A percentile compares a stretch with the other conserved stretches of the same genome.
These are phyloP conservation scores for Ecliptopera silaceata DNA, from an alignment of 2,888 invertebrate genomes.

Conservation along the genomic window DNA sequence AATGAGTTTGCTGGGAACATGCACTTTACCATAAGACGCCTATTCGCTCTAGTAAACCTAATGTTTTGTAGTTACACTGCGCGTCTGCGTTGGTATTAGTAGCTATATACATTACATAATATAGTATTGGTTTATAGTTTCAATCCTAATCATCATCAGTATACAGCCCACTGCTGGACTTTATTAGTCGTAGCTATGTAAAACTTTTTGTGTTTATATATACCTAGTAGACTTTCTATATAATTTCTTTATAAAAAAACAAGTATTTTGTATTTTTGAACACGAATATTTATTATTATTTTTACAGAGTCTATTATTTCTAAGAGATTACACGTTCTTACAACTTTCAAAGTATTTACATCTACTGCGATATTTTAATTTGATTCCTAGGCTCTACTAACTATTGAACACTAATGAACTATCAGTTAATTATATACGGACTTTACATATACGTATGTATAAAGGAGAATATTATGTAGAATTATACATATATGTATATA, in stretches of 20 bases:
- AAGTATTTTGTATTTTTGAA: constrained; percentile 15
- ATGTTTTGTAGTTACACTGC: no score
- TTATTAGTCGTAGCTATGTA: no score
- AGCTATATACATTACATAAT: no score
- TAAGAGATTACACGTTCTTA: constrained; percentile 20
- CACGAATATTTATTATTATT: constrained; percentile 26
- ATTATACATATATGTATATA: background rate
- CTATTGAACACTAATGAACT: constrained; percentile 27
- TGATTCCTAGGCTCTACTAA: constrained; percentile 5
- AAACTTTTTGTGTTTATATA: no score
- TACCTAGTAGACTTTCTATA: no score
- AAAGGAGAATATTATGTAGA: background rate
- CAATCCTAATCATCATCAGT: no score
- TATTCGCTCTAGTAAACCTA: no score
- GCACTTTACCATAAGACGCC: no score
- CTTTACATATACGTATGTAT: constrained; percentile 1
- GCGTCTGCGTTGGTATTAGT: no score
- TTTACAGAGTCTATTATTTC: constrained; percentile 16
- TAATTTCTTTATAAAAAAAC: constrained; percentile 4
- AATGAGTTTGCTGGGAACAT: no score
- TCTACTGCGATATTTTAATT: constrained; percentile 3
- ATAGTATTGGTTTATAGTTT: no score
- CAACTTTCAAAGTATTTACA: constrained; percentile 17
- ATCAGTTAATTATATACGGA: constrained; percentile 3
- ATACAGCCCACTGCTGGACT: no score